Evolutionary conservation across 2,113 vertebrate species (phyloP).

Genomic region (Andinoacara biseriatus): DNA sequence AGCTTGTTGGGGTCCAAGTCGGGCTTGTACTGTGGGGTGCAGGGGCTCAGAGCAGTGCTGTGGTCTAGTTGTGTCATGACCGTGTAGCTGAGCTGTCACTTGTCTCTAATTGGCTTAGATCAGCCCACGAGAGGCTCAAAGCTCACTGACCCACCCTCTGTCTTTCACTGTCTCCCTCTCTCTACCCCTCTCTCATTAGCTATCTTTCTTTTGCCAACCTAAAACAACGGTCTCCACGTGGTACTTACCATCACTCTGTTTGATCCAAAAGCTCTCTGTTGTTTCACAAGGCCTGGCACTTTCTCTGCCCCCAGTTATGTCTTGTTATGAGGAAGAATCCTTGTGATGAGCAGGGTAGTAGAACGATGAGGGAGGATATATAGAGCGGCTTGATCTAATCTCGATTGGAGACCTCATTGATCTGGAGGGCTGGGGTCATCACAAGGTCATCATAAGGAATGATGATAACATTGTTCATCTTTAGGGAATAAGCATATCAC

Average conservation of each 20-base stretch:
- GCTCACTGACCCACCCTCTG: slow-evolving; percentile 71
- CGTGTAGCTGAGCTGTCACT: slow-evolving; percentile 78
- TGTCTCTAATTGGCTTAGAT: slow-evolving; percentile 80
- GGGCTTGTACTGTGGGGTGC: slow-evolving; percentile 49
- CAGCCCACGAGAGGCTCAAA: slow-evolving; percentile 67
- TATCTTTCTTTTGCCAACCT: slow-evolving; percentile 24
- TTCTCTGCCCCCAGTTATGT: background rate
- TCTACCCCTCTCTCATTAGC: slow-evolving; percentile 33
- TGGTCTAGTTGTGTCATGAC: slow-evolving; percentile 80
- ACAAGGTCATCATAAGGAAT: slow-evolving; percentile 58
- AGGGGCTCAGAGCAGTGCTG: slow-evolving; percentile 55
- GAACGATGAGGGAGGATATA: slow-evolving; percentile 39
- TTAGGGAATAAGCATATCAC: slow-evolving; percentile 46
- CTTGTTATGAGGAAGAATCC: background rate
- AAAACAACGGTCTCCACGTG: slow-evolving; percentile 39
- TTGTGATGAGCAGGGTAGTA: background rate
- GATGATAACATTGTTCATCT: slow-evolving; percentile 57
- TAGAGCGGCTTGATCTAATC: slow-evolving; percentile 55
- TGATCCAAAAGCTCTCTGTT: slow-evolving; percentile 34
- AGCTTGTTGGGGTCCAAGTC: slow-evolving; percentile 61
- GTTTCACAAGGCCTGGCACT: background rate
- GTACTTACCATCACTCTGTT: slow-evolving; percentile 16
- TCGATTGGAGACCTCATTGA: slow-evolving; percentile 74
- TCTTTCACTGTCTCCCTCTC: slow-evolving; percentile 17
- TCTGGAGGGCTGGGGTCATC: slow-evolving; percentile 56